Evolutionary conservation across 1,140 invertebrate genomes (phyloP).

Genomic region (Penaeus vannamei): DNA sequence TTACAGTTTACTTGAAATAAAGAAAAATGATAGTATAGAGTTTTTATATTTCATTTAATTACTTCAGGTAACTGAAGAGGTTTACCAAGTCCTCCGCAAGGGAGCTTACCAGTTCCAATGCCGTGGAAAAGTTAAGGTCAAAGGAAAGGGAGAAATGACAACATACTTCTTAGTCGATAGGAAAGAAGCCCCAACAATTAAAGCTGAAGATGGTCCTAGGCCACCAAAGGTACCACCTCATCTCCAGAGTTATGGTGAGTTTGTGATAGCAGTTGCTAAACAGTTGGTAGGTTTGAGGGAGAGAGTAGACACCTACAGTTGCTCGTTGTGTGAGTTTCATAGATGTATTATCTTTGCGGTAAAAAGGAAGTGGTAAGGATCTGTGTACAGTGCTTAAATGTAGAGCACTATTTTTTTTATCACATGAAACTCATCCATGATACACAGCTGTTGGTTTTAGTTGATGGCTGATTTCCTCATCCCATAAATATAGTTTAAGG

Average conservation of each 20-base stretch:
- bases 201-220: slow-evolving; percentile 73
- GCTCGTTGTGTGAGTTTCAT: not conserved
- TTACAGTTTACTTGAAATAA: too few species aligned
- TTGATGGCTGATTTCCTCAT: too few species aligned
- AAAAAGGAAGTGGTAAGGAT: too few species aligned
- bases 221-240: slow-evolving; percentile 59
- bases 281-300: slow-evolving; percentile 45
- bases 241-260: slow-evolving; percentile 60
- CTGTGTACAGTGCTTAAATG: too few species aligned
- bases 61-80: slow-evolving; percentile 83
- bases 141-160: slow-evolving; percentile 94
- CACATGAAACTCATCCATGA: too few species aligned
- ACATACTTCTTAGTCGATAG: slow-evolving; percentile 89
- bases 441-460: too few species aligned
- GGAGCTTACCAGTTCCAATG: slow-evolving; percentile 85
- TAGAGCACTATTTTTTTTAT: too few species aligned
- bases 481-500: too few species aligned
- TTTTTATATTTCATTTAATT: not conserved
- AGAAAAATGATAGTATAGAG: too few species aligned
- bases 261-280: slow-evolving; percentile 48
- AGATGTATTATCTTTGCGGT: too few species aligned
- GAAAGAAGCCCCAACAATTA: slow-evolving; percentile 76
- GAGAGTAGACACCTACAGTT: slow-evolving; percentile 25
- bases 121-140: slow-evolving; percentile 90
- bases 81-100: slow-evolving; percentile 81